A percentile compares a stretch with the other conserved stretches of the same genome.
phyloP scores from a whole-genome alignment of 23 tunicate species.

The Styela clava region DNA sequence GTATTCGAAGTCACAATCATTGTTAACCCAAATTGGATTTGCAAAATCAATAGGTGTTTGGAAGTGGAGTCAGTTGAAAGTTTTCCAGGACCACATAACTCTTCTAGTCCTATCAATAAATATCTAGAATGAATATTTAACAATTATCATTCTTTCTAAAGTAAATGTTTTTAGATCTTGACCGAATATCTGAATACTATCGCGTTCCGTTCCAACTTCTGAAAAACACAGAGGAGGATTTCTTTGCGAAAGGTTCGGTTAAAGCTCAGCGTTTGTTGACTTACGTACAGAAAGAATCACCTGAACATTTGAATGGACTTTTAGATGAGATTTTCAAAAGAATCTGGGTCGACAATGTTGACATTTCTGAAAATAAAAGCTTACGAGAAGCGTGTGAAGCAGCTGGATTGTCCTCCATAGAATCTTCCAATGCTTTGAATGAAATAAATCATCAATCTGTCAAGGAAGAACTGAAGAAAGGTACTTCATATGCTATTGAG shows the following conservation, averaged over 20 bases:
- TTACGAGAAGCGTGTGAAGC: conserved; percentile 40
- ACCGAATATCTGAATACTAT: background rate
- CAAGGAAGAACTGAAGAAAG: conserved; percentile 26
- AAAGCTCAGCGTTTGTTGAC: conserved; percentile 54
- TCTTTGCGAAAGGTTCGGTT: conserved; percentile 57
- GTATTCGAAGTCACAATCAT: too few species aligned
- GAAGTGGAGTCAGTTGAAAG: too few species aligned
- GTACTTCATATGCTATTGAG: conserved; percentile 44
- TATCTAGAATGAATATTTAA: too few species aligned
- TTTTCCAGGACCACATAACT: too few species aligned
- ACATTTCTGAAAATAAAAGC: conserved; percentile 38
- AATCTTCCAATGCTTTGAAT: background rate
- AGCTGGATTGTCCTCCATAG: conserved; percentile 26
- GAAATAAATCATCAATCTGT: background rate
- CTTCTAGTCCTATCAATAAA: too few species aligned
- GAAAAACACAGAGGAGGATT: conserved; percentile 30
- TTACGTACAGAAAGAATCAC: conserved; percentile 28
- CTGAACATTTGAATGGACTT: conserved; percentile 39
- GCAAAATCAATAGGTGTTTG: too few species aligned
- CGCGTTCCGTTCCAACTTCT: conserved; percentile 9
- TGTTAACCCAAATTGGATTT: too few species aligned
- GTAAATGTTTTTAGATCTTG: background rate
- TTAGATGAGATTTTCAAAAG: conserved; percentile 41
- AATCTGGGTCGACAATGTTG: conserved; percentile 49
- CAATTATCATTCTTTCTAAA: too few species aligned